A percentile compares a stretch with the other conserved stretches of the same genome.
phyloP scores from a whole-genome alignment of 2,113 vertebrate genomes.

The Gavia stellata region DNA sequence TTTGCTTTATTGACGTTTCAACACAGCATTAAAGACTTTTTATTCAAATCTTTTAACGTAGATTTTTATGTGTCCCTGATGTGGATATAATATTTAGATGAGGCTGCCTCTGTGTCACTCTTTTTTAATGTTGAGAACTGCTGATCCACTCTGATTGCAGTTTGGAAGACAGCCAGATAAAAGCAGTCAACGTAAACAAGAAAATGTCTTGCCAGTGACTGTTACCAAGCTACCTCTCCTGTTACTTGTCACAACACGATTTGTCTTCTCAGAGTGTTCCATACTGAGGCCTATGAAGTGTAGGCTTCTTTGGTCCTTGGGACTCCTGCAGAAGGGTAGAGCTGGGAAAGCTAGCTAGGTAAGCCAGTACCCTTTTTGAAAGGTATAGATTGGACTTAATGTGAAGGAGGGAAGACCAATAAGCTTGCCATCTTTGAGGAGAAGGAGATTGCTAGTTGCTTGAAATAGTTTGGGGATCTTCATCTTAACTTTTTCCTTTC shows the following conservation, averaged over 20 bases:
- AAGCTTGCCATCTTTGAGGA: background rate
- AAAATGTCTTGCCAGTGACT: background rate
- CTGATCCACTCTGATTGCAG: background rate
- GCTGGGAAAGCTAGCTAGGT: background rate
- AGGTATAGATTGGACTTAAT: background rate
- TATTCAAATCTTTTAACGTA: background rate
- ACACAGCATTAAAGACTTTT: background rate
- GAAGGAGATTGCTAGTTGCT: background rate
- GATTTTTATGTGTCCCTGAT: background rate
- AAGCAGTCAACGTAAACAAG: background rate
- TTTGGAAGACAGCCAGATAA: background rate
- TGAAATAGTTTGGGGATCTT: background rate
- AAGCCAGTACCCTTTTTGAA: background rate
- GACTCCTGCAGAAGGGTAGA: background rate
- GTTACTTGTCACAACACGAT: background rate
- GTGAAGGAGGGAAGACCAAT: background rate
- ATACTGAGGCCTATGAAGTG: background rate
- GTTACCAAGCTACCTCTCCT: background rate
- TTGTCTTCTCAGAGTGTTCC: background rate
- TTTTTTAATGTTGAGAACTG: background rate
- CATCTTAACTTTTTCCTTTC: background rate
- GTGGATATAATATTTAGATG: background rate
- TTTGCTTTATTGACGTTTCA: background rate
- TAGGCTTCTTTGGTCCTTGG: background rate
- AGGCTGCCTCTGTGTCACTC: background rate